A percentile compares a stretch with the other conserved stretches of the same genome.
phyloP scores from a whole-genome alignment of 2,888 invertebrate genomes.

The Acheta domesticus region DNA sequence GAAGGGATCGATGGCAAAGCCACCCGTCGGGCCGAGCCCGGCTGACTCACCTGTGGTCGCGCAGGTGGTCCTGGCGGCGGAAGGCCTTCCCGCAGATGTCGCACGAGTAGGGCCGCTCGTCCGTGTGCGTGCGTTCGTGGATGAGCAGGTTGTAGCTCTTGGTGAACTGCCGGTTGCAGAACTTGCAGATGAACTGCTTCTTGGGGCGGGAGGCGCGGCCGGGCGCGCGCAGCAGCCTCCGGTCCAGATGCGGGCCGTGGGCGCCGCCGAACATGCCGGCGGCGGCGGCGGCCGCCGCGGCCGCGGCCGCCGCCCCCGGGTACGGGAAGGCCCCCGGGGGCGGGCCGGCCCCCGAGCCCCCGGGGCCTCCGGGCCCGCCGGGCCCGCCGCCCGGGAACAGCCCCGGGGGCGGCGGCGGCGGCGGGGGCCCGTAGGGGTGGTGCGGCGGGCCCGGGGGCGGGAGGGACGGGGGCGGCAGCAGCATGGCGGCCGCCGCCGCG shows the following conservation, averaged over 20 bases:
- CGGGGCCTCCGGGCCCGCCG: conserved; percentile 41
- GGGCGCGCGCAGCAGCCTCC: conserved; percentile 57
- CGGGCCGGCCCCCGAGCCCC: conserved; percentile 47
- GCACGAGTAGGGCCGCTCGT: conserved; percentile 94
- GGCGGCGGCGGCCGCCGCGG: conserved; percentile 41
- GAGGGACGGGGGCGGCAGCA: conserved; percentile 62
- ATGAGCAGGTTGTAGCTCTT: conserved; percentile 96
- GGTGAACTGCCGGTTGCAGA: conserved; percentile 95
- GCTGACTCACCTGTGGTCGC: conserved; percentile 90
- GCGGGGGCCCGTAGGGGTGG: conserved; percentile 50
- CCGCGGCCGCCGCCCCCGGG: conserved; percentile 44
- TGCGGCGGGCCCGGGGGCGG: conserved; percentile 41
- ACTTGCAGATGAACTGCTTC: conserved; percentile 98
- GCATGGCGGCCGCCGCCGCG: conserved; percentile 54
- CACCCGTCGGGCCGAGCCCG: background rate
- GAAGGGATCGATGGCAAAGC: too few relatives aligned
- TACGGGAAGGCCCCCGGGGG: conserved; percentile 30
- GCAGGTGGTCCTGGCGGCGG: conserved; percentile 90
- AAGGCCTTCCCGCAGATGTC: conserved; percentile 98
- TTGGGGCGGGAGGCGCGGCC: conserved; percentile 64
- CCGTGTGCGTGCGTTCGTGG: conserved; percentile 96
- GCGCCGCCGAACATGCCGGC: conserved; percentile 40
- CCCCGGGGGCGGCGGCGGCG: conserved; percentile 40
- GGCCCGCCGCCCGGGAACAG: conserved; percentile 46
- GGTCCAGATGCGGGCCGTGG: conserved; percentile 61